Percentiles rank a stretch among this genome's conserved stretches.
phyloP scores from a whole-genome alignment of 2,113 vertebrate genomes.

The Gracilinanus agilis region DNA sequence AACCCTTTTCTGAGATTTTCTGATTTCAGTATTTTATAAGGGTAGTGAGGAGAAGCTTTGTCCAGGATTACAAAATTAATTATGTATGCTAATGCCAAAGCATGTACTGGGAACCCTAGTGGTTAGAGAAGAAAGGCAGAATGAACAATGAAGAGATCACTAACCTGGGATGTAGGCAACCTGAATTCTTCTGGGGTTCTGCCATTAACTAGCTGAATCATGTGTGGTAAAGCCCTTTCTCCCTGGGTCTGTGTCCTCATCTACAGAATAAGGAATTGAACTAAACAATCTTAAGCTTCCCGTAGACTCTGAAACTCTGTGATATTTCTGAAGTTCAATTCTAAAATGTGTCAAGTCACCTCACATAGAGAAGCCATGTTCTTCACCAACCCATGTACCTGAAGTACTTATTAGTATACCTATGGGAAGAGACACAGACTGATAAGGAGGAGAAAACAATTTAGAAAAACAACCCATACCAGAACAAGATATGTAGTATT shows the following conservation, averaged over 20 bases:
- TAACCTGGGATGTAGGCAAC: background rate
- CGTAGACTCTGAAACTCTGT: background rate
- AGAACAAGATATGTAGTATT: too few relatives aligned
- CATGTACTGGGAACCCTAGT: background rate
- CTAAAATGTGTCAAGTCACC: too few relatives aligned
- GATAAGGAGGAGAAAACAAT: too few relatives aligned
- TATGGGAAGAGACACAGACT: too few relatives aligned
- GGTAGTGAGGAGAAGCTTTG: background rate
- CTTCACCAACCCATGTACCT: too few relatives aligned
- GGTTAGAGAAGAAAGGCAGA: background rate
- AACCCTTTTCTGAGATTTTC: background rate
- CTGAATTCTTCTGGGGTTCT: background rate
- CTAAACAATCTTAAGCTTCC: background rate
- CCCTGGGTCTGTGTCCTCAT: background rate
- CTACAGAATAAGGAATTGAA: background rate
- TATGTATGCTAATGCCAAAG: background rate
- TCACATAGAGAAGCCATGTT: too few relatives aligned
- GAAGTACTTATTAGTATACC: too few relatives aligned
- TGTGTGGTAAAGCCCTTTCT: background rate
- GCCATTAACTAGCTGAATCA: background rate
- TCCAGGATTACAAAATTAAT: background rate
- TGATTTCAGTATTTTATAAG: background rate
- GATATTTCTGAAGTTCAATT: background rate
- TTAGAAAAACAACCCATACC: too few relatives aligned
- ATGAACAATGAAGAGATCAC: background rate